phyloP scores from a whole-genome alignment of 2,797 vertebrate species.

The Amniataba percoides region DNA sequence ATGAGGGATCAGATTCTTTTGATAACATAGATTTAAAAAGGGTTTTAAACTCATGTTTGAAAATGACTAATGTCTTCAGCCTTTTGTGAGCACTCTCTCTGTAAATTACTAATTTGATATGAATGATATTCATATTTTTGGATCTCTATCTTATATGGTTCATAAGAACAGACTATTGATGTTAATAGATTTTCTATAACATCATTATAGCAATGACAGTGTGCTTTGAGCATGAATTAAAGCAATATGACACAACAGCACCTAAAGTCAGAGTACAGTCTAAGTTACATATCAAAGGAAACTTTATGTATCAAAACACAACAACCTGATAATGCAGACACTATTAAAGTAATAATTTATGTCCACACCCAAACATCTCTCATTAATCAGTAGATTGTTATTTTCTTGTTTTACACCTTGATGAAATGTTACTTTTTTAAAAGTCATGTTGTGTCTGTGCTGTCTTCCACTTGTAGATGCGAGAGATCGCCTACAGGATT shows the following conservation, averaged over 20 bases:
- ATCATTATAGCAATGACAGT: neutral
- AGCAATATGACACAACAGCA: neutral
- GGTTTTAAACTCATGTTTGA: neutral
- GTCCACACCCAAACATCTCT: neutral
- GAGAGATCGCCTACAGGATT: conserved; percentile 96
- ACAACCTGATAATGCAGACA: neutral
- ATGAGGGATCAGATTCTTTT: neutral
- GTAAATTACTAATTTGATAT: neutral
- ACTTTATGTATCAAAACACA: neutral
- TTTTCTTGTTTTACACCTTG: neutral
- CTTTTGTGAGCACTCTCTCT: neutral
- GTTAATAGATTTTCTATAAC: neutral
- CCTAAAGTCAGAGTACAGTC: neutral
- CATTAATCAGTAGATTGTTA: neutral
- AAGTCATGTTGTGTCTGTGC: neutral
- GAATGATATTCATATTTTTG: neutral
- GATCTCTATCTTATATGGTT: neutral
- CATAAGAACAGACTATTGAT: neutral
- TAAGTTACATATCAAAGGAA: neutral
- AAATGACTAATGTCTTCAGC: neutral
- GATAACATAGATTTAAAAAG: neutral
- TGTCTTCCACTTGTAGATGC: conserved; percentile 83
- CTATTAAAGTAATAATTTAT: neutral
- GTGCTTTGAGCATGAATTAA: neutral
- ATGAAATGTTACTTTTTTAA: neutral